These are phyloP conservation scores for Octopus sinensis DNA, from an alignment of 1,140 invertebrate genomes.

Conservation along the genomic window DNA sequence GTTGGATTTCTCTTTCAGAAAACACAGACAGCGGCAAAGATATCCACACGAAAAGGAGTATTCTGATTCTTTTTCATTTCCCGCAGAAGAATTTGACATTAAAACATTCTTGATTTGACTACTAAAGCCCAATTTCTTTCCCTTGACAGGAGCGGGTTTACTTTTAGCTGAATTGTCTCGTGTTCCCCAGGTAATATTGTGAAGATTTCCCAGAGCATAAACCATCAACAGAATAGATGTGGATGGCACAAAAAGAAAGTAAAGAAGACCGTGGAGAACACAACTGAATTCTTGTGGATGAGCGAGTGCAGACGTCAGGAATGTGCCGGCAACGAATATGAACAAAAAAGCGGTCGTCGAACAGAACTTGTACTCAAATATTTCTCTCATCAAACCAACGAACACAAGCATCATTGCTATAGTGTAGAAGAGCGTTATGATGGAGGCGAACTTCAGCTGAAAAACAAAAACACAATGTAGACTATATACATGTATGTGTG, in stretches of 20 bases:
- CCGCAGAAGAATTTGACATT: background rate
- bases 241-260: constrained; percentile 87
- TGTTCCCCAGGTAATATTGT: constrained; percentile 88
- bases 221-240: constrained; percentile 92
- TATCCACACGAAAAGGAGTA: constrained; percentile 32
- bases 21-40: constrained; percentile 35
- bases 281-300: constrained; percentile 81
- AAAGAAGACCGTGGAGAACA: constrained; percentile 74
- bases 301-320: constrained; percentile 71
- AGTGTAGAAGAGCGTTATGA: constrained; percentile 49
- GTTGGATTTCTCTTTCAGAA: constrained; percentile 20
- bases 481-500: too few species aligned
- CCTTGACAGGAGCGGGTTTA: constrained; percentile 15
- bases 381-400: constrained; percentile 48
- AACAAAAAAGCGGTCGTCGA: constrained; percentile 52
- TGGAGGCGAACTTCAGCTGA: constrained; percentile 47
- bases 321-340: constrained; percentile 43
- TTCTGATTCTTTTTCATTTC: constrained; percentile 18
- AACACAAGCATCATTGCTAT: constrained; percentile 55
- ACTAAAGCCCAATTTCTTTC: background rate
- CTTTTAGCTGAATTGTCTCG: constrained; percentile 62
- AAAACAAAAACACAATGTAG: constrained; percentile 16
- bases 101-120: background rate
- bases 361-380: constrained; percentile 44
- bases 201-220: constrained; percentile 86